Evolutionary conservation across 2,797 vertebrate species (phyloP).

Genomic region (Cyprinodon diabolis): DNA sequence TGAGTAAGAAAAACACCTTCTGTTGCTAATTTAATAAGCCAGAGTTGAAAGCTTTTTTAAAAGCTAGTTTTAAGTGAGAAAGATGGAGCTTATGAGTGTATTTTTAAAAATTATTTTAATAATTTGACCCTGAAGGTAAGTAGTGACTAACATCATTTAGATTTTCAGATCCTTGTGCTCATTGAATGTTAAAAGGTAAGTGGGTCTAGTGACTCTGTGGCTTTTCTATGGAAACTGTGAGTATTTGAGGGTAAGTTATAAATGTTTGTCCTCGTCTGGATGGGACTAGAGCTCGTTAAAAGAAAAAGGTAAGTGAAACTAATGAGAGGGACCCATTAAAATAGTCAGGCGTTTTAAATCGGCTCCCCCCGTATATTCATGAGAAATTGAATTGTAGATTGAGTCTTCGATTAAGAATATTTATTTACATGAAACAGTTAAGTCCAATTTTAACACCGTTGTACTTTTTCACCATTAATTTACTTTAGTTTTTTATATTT

Average conservation of each 20-base stretch:
- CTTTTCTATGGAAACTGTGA: slow-evolving; percentile 71
- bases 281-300: slow-evolving; percentile 53
- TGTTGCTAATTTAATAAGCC: slow-evolving; percentile 84
- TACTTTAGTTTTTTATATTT: not conserved
- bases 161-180: slow-evolving; percentile 74
- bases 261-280: slow-evolving; percentile 76
- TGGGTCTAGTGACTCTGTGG: slow-evolving; percentile 63
- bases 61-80: slow-evolving; percentile 78
- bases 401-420: not conserved
- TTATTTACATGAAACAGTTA: too few relatives aligned
- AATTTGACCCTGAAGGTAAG: slow-evolving; percentile 82
- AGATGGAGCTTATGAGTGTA: slow-evolving; percentile 84
- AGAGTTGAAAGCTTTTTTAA: slow-evolving; percentile 73
- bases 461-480: not conserved
- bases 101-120: slow-evolving; percentile 68
- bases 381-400: not conserved
- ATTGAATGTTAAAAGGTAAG: slow-evolving; percentile 76
- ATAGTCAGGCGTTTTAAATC: not conserved
- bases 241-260: slow-evolving; percentile 79
- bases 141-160: slow-evolving; percentile 78
- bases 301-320: slow-evolving; percentile 75
- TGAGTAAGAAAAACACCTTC: slow-evolving; percentile 88
- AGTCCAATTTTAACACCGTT: not conserved
- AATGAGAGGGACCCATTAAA: slow-evolving; percentile 58
- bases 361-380: not conserved